Base-by-base conservation (phyloP, 2,797 vertebrate species). In the Micropoecilia bifurca region DNA sequence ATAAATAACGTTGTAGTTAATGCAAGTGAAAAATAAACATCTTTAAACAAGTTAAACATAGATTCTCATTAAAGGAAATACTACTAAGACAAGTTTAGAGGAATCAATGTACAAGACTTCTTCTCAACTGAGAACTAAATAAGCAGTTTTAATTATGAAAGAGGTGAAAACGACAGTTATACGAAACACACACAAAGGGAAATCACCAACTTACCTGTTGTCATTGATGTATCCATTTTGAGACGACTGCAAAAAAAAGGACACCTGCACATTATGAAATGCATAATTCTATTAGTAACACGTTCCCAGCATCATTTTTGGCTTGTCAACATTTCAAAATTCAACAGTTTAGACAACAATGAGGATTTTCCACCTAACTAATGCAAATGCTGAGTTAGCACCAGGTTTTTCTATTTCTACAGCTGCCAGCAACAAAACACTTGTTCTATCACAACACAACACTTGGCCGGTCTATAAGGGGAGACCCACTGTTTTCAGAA, bases 171-270 rank as follows among this genome's bases (percentile, higher is more conserved):
- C 1, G 8, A 84, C 43, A 9, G n/a, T 80, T 36, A 77, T 68
- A 61, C 30, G 0, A 72, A 50, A 20, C 76, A 53, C 22, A 83
- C 33, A 86, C 18, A 84, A 50, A 66, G 13, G 76, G 82, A 61
- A 89, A 36, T 71, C 28, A 86, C 88, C 20, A 78, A 92, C 97
- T 98, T 95, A 99, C 98, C 98, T 98, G 97, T 96, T 97, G 92
- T 99, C 98, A 12, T 96, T 97, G 95, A 99, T 97, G 96, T 97
- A 99, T 95, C 98, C 98, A 3, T 99, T 99, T 93, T 99, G 98
- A 90, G 96, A 97, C 59, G 96, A 96, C 96, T 97, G 95, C 76
- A 95, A 95, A 92, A 93, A 95, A 94, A 95, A 94, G 90, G 94
- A 96, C 90, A 96, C 91, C 94, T 95, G 85, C 90, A 95, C 91